Percentiles rank a stretch among this genome's conserved stretches.
phyloP scores from a whole-genome alignment of 2,888 invertebrate genomes.

The Nephrocerus scutellatus region DNA sequence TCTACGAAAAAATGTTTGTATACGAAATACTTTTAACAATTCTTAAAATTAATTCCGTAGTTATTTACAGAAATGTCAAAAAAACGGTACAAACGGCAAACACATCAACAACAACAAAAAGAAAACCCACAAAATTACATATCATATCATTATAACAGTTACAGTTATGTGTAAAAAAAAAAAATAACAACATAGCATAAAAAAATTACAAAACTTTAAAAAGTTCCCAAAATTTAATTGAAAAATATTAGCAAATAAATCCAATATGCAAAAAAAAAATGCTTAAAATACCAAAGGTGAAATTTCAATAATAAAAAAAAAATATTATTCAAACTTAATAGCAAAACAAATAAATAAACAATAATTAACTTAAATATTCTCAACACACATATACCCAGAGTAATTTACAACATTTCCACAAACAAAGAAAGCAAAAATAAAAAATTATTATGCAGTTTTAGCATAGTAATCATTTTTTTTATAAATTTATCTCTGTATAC shows the following conservation, averaged over 20 bases:
- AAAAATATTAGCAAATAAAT: conserved; percentile 6
- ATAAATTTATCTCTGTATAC: too few relatives aligned
- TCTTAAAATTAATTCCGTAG: conserved; percentile 10
- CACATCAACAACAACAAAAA: conserved; percentile 10
- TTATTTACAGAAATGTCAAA: conserved; percentile 3
- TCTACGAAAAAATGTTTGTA: conserved; percentile 34
- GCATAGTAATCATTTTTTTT: too few relatives aligned
- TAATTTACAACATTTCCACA: conserved; percentile 1
- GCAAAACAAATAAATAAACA: too few relatives aligned
- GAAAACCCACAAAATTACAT: conserved; percentile 5
- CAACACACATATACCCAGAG: conserved; percentile 6
- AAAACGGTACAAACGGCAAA: not conserved
- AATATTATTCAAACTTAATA: not conserved
- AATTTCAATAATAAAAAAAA: not conserved
- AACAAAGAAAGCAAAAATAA: too few relatives aligned
- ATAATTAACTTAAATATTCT: too few relatives aligned
- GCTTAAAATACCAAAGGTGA: too few relatives aligned
- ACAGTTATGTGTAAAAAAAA: conserved; percentile 9
- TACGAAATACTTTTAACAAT: conserved; percentile 30
- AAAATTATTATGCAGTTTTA: too few relatives aligned
- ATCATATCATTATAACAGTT: conserved; percentile 7
- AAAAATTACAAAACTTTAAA: not conserved
- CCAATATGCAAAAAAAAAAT: not conserved
- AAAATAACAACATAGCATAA: conserved; percentile 2
- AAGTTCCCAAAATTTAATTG: conserved; percentile 9